Evolutionary conservation across 2,113 vertebrate genomes (phyloP).

Genomic region (Sardina pilchardus): DNA sequence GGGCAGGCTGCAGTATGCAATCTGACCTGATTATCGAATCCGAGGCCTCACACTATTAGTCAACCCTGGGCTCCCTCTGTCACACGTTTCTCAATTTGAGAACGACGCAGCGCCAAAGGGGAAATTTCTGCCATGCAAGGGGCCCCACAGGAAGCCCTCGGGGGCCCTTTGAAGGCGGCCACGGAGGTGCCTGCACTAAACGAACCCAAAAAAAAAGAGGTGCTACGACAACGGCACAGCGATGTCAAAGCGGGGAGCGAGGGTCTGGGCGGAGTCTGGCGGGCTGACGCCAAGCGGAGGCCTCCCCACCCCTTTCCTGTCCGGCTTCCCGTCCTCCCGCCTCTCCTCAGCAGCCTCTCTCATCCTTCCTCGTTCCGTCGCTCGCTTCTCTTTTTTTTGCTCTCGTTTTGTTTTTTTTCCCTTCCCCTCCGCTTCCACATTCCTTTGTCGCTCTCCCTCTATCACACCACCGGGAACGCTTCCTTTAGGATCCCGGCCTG

Average conservation of each 20-base stretch:
- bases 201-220: not conserved
- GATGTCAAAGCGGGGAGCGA: not conserved
- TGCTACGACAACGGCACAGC: not conserved
- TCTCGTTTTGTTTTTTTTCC: not conserved
- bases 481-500: conserved; percentile 11
- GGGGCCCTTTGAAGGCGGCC: not conserved
- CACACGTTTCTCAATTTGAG: not conserved
- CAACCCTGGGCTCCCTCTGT: not conserved
- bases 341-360: not conserved
- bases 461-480: not conserved
- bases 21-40: not conserved
- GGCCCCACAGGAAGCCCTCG: conserved; percentile 1
- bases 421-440: not conserved
- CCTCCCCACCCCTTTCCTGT: not conserved
- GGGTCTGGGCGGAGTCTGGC: not conserved
- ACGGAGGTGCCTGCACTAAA: not conserved
- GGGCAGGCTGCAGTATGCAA: conserved; percentile 21
- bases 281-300: not conserved
- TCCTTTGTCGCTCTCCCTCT: not conserved
- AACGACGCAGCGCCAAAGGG: not conserved
- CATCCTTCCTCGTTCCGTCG: conserved; percentile 13
- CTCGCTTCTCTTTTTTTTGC: not conserved
- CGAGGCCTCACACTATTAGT: not conserved
- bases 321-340: not conserved
- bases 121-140: not conserved